Evolutionary conservation across 2,113 vertebrate genomes (phyloP).

Genomic region (Fulmarus glacialis): DNA sequence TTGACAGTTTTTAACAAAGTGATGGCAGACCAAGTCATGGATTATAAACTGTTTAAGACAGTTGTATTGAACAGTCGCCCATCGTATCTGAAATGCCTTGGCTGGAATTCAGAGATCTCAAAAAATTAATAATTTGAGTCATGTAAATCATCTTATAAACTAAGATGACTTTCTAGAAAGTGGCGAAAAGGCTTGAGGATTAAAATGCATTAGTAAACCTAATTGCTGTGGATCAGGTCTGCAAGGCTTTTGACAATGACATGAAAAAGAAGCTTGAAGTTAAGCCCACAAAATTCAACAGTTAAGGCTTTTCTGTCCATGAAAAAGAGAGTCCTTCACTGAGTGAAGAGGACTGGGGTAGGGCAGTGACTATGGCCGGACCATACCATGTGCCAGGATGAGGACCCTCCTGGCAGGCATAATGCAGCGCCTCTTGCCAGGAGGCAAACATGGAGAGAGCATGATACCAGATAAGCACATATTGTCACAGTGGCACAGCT

Average conservation of each 20-base stretch:
- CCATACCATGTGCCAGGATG: background rate
- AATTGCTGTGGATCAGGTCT: background rate
- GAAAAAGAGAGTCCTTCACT: background rate
- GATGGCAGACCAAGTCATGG: background rate
- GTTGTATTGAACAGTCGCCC: background rate
- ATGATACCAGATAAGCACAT: background rate
- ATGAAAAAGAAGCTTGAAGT: background rate
- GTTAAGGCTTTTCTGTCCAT: background rate
- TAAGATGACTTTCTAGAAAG: background rate
- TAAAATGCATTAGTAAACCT: background rate
- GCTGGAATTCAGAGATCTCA: background rate
- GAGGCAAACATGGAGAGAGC: background rate
- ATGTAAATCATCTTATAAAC: background rate
- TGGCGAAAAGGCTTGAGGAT: background rate
- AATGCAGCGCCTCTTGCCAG: background rate
- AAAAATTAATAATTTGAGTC: background rate
- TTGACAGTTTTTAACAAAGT: background rate
- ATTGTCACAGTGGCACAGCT: background rate
- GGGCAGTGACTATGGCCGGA: background rate
- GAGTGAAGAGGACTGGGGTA: background rate
- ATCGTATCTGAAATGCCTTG: background rate
- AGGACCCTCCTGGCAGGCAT: background rate
- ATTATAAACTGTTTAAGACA: background rate
- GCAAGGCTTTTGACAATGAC: background rate
- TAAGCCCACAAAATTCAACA: background rate